phyloP scores from a whole-genome alignment of 2,888 invertebrate genomes.

The Lagria hirta region DNA sequence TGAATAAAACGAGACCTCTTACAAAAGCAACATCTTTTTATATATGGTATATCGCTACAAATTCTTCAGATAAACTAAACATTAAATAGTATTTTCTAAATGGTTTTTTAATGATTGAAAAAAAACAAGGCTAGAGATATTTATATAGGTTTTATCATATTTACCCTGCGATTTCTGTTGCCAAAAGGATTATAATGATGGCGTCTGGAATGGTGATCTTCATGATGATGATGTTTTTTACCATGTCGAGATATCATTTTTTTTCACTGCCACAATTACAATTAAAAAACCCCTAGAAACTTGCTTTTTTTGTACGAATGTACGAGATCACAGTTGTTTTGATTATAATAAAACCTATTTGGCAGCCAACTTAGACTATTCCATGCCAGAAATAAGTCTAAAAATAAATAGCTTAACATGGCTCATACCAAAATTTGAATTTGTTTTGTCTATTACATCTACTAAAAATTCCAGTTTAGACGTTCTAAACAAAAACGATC shows the following conservation, averaged over 20 bases:
- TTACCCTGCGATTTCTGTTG: slow-evolving; percentile 45
- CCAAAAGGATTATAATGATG: slow-evolving; percentile 48
- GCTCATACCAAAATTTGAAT: too few relatives aligned
- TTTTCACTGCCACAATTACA: background rate
- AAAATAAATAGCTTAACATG: slow-evolving; percentile 41
- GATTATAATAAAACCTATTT: slow-evolving; percentile 23
- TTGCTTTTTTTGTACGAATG: slow-evolving; percentile 19
- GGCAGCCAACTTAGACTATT: slow-evolving; percentile 27
- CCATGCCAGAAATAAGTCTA: slow-evolving; percentile 47
- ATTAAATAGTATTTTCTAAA: too few relatives aligned
- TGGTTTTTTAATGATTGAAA: too few relatives aligned
- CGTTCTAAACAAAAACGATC: too few relatives aligned
- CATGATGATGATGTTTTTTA: slow-evolving; percentile 32
- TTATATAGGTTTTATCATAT: too few relatives aligned
- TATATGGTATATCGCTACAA: too few relatives aligned
- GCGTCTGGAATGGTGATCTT: slow-evolving; percentile 37
- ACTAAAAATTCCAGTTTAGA: too few relatives aligned
- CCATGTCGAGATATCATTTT: slow-evolving; percentile 39
- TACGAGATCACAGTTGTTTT: slow-evolving; percentile 22
- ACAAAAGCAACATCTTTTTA: too few relatives aligned
- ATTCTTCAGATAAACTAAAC: too few relatives aligned
- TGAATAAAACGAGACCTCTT: too few relatives aligned
- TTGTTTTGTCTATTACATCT: too few relatives aligned
- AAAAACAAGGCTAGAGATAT: too few relatives aligned
- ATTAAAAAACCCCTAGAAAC: slow-evolving; percentile 13